These are phyloP conservation scores for Lithophane semibrunnea DNA, from an alignment of 2,888 invertebrate genomes.

Conservation along the genomic window DNA sequence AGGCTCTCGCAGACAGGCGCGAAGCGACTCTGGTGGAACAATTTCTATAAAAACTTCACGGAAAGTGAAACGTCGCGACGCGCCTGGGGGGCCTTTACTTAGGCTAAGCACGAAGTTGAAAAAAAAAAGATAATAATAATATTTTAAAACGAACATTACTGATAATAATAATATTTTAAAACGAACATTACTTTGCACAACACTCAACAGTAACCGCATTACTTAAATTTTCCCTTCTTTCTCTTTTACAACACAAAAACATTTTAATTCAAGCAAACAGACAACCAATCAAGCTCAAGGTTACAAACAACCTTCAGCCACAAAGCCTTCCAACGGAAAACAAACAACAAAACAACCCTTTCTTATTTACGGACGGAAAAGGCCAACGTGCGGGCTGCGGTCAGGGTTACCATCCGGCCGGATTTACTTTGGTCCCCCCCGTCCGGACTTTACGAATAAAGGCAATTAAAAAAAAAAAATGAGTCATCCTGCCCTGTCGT, in stretches of 20 bases:
- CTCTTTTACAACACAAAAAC: not conserved
- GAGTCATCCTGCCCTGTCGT: too few species aligned
- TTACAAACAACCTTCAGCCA: not conserved
- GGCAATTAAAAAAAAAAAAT: not conserved
- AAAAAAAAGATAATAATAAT: not conserved
- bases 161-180: not conserved
- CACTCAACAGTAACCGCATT: not conserved
- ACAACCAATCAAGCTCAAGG: slow-evolving; percentile 4
- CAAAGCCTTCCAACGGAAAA: slow-evolving; percentile 14
- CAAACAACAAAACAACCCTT: slow-evolving; percentile 35
- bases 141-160: not conserved
- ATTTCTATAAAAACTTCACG: too few species aligned
- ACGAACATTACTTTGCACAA: not conserved
- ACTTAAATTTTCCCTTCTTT: not conserved
- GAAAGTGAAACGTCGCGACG: too few species aligned
- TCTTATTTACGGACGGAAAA: slow-evolving; percentile 16
- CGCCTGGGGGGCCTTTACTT: too few species aligned
- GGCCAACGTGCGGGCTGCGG: slow-evolving; percentile 6
- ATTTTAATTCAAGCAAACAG: slow-evolving; percentile 11
- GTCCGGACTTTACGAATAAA: not conserved
- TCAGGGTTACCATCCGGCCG: not conserved
- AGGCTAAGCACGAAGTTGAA: too few species aligned
- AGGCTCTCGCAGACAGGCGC: too few species aligned
- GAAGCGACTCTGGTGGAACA: too few species aligned
- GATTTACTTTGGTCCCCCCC: not conserved